Evolutionary conservation across 2,113 vertebrate species (phyloP).

Genomic region (Actenoides lindsayi): DNA sequence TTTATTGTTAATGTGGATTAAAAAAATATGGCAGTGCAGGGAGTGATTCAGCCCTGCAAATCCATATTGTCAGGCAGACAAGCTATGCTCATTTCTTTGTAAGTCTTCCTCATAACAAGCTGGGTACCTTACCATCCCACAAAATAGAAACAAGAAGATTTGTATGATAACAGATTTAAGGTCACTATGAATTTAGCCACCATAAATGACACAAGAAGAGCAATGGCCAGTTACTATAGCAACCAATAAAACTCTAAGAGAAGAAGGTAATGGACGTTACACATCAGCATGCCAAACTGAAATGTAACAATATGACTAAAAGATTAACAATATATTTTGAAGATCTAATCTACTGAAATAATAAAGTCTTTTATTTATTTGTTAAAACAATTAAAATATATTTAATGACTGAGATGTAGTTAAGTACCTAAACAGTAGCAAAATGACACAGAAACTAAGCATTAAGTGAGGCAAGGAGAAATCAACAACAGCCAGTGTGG

Average conservation of each 20-base stretch:
- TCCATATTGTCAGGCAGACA: neutral
- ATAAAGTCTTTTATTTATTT: neutral
- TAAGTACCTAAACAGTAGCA: neutral
- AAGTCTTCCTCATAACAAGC: neutral
- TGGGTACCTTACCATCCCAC: neutral
- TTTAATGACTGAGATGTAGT: neutral
- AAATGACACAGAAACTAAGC: neutral
- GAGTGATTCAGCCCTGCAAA: neutral
- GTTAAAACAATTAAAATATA: neutral
- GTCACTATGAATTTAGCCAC: neutral
- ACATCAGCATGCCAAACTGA: neutral
- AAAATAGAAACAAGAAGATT: neutral
- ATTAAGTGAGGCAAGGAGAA: neutral
- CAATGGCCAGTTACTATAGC: neutral
- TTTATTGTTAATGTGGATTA: neutral
- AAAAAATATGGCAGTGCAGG: neutral
- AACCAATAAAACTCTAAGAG: constrained; percentile 1
- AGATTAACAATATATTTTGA: neutral
- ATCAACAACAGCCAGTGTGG: neutral
- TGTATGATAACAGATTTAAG: neutral
- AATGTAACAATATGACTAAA: neutral
- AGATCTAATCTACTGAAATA: neutral
- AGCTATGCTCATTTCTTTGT: neutral
- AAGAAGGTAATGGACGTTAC: neutral
- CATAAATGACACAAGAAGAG: neutral